These are phyloP conservation scores for Microctonus hyperodae DNA, from an alignment of 2,888 invertebrate genomes.

Conservation along the genomic window DNA sequence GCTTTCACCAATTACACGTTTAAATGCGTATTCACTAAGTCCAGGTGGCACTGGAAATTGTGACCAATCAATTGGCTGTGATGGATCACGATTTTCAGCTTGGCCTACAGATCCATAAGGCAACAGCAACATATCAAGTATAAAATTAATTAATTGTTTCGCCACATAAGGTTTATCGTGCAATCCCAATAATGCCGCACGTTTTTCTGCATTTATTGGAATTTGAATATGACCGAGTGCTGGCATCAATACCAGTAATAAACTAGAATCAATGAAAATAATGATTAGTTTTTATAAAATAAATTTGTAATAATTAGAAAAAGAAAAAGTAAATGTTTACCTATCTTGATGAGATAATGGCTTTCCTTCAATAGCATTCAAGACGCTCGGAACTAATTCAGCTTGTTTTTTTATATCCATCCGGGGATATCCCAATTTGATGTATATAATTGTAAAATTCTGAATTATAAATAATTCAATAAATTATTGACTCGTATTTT, in stretches of 20 bases:
- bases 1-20: constrained; percentile 76
- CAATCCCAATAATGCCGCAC: constrained; percentile 72
- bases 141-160: constrained; percentile 75
- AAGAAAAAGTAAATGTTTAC: too few relatives aligned
- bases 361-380: constrained; percentile 81
- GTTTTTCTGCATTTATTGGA: constrained; percentile 70
- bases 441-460: constrained; percentile 94
- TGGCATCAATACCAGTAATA: constrained; percentile 82
- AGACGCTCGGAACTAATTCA: constrained; percentile 75
- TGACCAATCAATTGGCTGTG: constrained; percentile 56
- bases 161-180: constrained; percentile 74
- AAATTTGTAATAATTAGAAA: too few relatives aligned
- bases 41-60: constrained; percentile 74
- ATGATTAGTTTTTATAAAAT: too few relatives aligned
- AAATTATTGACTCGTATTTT: not conserved
- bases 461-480: constrained; percentile 63
- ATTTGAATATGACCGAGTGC: constrained; percentile 76
- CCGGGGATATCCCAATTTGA: constrained; percentile 90
- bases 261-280: constrained; percentile 64
- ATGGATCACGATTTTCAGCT: constrained; percentile 61
- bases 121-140: constrained; percentile 83
- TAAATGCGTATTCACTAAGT: constrained; percentile 78
- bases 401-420: constrained; percentile 78
- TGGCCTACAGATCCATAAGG: constrained; percentile 76
- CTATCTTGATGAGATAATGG: constrained; percentile 86